Evolutionary conservation across 2,888 invertebrate species (phyloP).

Genomic region (Drosophila percnosoma): DNA sequence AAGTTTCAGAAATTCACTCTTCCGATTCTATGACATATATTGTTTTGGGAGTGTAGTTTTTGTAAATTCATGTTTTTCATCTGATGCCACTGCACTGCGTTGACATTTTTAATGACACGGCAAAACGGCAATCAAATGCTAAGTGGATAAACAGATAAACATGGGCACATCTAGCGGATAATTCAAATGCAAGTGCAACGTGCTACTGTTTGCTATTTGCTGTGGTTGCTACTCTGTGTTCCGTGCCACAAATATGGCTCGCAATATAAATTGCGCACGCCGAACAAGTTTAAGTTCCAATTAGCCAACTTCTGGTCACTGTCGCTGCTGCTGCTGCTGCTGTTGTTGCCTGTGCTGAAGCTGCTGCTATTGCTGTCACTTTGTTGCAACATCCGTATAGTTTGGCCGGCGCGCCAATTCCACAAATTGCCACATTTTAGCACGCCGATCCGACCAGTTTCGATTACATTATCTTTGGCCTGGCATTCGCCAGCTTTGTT

Average conservation of each 20-base stretch:
- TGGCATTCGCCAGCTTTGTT: slow-evolving; percentile 57
- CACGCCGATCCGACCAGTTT: slow-evolving; percentile 72
- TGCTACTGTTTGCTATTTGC: slow-evolving; percentile 3
- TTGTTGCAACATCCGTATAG: slow-evolving; percentile 66
- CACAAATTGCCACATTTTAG: slow-evolving; percentile 70
- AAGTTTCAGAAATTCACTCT: neutral
- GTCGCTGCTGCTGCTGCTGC: slow-evolving; percentile 24
- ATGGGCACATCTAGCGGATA: slow-evolving; percentile 36
- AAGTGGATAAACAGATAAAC: slow-evolving; percentile 48
- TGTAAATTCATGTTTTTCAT: slow-evolving; percentile 10
- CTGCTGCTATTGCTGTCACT: slow-evolving; percentile 17
- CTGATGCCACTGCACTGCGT: slow-evolving; percentile 23
- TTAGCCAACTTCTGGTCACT: slow-evolving; percentile 54
- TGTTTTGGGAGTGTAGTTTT: neutral
- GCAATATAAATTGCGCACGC: slow-evolving; percentile 24
- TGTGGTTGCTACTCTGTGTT: slow-evolving; percentile 7
- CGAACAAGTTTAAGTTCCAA: slow-evolving; percentile 62
- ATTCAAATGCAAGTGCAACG: slow-evolving; percentile 27
- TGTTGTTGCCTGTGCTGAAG: slow-evolving; percentile 2
- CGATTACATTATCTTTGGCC: slow-evolving; percentile 73
- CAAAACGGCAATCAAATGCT: slow-evolving; percentile 53
- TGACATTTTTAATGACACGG: slow-evolving; percentile 64
- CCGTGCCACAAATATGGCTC: slow-evolving; percentile 21
- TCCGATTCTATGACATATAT: neutral
- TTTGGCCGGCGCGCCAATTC: slow-evolving; percentile 64